phyloP scores from a whole-genome alignment of 1,140 invertebrate genomes.

The Heliothis virescens region DNA sequence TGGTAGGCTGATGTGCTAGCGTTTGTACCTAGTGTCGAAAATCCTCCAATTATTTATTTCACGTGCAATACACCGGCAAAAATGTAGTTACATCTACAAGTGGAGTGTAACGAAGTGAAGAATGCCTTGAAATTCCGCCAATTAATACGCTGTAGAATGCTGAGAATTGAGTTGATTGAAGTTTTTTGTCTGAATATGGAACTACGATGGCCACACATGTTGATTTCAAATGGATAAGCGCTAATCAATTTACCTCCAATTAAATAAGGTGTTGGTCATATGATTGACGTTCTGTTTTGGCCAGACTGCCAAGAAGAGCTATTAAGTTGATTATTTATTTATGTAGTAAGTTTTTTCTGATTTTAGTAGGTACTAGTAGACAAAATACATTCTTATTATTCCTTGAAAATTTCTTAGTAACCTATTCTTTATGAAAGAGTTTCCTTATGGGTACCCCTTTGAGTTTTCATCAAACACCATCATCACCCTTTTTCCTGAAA shows the following conservation, averaged over 20 bases:
- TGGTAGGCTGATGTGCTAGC: too few species aligned
- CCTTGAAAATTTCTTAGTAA: too few species aligned
- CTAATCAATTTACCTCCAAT: slow-evolving; percentile 15
- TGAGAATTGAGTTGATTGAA: slow-evolving; percentile 31
- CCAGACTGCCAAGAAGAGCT: background rate
- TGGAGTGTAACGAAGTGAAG: slow-evolving; percentile 63
- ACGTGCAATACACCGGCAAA: slow-evolving; percentile 53
- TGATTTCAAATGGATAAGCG: background rate
- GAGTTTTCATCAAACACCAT: background rate
- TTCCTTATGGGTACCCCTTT: background rate
- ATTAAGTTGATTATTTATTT: too few species aligned
- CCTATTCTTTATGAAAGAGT: too few species aligned
- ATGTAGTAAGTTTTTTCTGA: background rate
- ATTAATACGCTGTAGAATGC: slow-evolving; percentile 39
- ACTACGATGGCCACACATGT: background rate
- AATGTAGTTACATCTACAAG: slow-evolving; percentile 58
- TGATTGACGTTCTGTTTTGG: background rate
- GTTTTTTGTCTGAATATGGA: slow-evolving; percentile 16
- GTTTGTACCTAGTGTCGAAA: slow-evolving; percentile 47
- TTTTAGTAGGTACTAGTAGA: background rate
- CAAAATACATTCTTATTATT: too few species aligned
- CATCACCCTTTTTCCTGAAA: too few species aligned
- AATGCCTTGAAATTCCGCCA: slow-evolving; percentile 47
- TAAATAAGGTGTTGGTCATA: slow-evolving; percentile 5
- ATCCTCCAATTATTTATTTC: slow-evolving; percentile 56